Evolutionary conservation across 2,797 vertebrate species (phyloP), one percentile per base, ranked within the genome.

Genomic region (Adelosebastes latens): DNA sequence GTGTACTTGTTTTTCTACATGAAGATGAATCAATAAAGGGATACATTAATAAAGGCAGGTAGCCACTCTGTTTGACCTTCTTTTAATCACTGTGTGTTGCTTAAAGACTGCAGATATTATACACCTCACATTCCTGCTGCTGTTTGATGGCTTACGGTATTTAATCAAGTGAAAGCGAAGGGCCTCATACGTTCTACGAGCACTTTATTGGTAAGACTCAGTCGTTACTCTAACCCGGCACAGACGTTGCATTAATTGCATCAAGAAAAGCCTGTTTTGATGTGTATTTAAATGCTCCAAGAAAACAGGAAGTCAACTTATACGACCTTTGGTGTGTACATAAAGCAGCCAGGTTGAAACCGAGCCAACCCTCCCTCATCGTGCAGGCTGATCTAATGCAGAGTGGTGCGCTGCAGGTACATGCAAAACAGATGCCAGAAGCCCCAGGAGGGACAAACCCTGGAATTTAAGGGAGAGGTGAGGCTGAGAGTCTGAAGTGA

Each of bases 381-480:
- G 6, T 12, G 49, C 55, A 6, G 64, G 76, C 68, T 18, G 55
- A 64, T 77, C 22, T 59, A 36, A 10, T 29, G 68, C 75, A 42
- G 81, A 77, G 64, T 52, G 70, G 25, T 42, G 52, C 7, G 61
- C 77, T 80, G 82, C 88, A 92, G 86, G 86, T 91, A 89, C 86
- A 86, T 74, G 59, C 69, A 79, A 77, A 88, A 86, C 88, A 90
- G 88, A 90, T 85, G 88, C 90, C 75, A 16, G 46, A 64, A 58
- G 64, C 59, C 61, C 87, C 72, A 63, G 78, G 86, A 81, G 83
- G 65, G 87, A 87, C 59, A 13, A 75, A 83, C 72, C 83, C 66
- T 81, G 87, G 89, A 87, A 90, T 92, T 90, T 88, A 81, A 74
- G 1, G 76, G 59, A 80, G 81, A 94, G 84, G 84, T 83, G 81